Evolutionary conservation across 92 coral and sea anemone species (phyloP), one percentile per base, ranked within the genome.

Genomic region (Parazoanthus swiftii): DNA sequence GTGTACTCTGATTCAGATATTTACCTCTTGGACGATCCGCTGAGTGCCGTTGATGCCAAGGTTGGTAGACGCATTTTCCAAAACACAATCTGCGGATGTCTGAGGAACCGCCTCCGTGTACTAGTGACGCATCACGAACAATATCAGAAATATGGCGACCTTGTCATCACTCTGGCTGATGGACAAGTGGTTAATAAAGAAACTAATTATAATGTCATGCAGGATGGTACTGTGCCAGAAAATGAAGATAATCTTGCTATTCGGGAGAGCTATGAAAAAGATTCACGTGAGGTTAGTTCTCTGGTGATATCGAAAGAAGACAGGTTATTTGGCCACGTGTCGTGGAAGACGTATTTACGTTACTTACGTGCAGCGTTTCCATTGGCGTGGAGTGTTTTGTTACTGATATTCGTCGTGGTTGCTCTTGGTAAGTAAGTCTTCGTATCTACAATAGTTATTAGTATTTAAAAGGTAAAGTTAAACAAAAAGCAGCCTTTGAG

Each of bases 41-140:
- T 74, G 43, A 74, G 78, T 6, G 81, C 81, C 4, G 81, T 77
- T 43, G 81, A 77, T 77, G 63, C 81, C 59, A 77, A 43, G 65
- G 81, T 77, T 44, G 81, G 81, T 11, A 37, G 81, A 21, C 11
- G 81, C 54, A 77, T 77, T 16, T 77, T 77, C 59, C 58, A 77
- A 63, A 63, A 63, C 25, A 36, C 78, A 8, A 74, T 74, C 78
- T 74, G 78, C n/a, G 78, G 48, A 36, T 48, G 37, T 13, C 9
- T 74, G 14, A 74, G 48, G 78, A 15, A 37, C 37, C 78, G 43
- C 46, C 44, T 74, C 23, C 78, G 78, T 39, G 8, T 74, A 15
- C 78, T 74, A 20, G 48, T 74, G 20, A 74, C 78, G 8, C 78
- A 74, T 37, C 78, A 74, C 20, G 48, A 35, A 25, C 78, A 74